phyloP scores from a whole-genome alignment of 2,797 vertebrate species.

The Girardinus metallicus region DNA sequence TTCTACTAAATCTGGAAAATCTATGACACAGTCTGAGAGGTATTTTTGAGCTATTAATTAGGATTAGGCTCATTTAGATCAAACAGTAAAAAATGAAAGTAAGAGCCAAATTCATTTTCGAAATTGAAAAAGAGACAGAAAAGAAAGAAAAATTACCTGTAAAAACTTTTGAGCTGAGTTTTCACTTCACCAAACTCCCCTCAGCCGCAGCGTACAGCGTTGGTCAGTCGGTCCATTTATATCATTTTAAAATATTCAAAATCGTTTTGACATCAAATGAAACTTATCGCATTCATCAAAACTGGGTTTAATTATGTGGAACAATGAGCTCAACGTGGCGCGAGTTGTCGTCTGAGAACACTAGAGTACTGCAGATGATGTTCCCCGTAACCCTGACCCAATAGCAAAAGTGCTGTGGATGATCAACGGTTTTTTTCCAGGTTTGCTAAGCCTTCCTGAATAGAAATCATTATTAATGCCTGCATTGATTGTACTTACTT shows the following conservation, averaged over 20 bases:
- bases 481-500: background rate
- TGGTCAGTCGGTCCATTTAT: background rate
- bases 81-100: background rate
- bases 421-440: background rate
- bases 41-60: conserved; percentile 1
- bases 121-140: background rate
- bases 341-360: background rate
- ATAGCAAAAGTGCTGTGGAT: background rate
- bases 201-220: background rate
- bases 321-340: background rate
- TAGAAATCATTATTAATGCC: background rate
- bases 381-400: background rate
- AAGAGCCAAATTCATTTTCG: background rate
- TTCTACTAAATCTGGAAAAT: background rate
- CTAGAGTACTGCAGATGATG: background rate
- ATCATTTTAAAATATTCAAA: background rate
- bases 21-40: conserved; percentile 1
- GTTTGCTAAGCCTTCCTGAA: background rate
- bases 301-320: background rate
- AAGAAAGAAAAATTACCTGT: background rate
- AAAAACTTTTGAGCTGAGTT: background rate
- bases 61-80: background rate
- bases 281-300: background rate
- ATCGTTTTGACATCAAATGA: background rate
- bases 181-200: background rate